Percentiles rank a stretch among this genome's conserved stretches.
These are phyloP conservation scores for Antheraea yamamai DNA, from an alignment of 2,888 invertebrate genomes.

Conservation along the genomic window DNA sequence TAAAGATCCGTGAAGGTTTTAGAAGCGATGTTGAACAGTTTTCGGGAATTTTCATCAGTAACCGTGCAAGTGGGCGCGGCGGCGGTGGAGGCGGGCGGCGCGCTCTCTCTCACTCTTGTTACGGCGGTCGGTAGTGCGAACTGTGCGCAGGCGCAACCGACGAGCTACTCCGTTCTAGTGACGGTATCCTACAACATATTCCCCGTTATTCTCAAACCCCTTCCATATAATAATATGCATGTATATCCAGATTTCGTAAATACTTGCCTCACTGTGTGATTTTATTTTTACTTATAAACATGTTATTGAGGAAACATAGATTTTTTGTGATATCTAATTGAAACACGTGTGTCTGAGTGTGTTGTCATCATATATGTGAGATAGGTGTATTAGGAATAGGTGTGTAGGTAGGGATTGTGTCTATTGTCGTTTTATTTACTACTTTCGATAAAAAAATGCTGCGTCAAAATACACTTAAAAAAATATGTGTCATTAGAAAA, in stretches of 20 bases:
- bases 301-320: neutral
- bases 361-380: no score
- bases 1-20: neutral
- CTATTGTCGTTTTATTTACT: no score
- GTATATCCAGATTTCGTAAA: neutral
- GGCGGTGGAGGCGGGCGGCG: neutral
- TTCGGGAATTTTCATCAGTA: neutral
- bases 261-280: neutral
- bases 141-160: neutral
- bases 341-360: no score
- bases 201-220: neutral
- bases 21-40: neutral
- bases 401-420: no score
- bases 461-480: no score
- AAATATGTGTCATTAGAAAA: neutral
- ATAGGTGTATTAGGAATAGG: no score
- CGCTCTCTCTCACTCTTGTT: conserved; percentile 21
- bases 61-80: neutral
- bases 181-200: conserved; percentile 62
- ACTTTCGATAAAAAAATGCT: no score
- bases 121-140: conserved; percentile 52
- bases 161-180: conserved; percentile 55
- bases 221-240: neutral
- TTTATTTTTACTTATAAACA: neutral
- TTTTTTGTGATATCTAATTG: no score